Percentiles rank a stretch among this genome's conserved stretches.
Conservation (phyloP, 2,113 vertebrate genomes). For the Ailuropoda melanoleuca region DNA sequence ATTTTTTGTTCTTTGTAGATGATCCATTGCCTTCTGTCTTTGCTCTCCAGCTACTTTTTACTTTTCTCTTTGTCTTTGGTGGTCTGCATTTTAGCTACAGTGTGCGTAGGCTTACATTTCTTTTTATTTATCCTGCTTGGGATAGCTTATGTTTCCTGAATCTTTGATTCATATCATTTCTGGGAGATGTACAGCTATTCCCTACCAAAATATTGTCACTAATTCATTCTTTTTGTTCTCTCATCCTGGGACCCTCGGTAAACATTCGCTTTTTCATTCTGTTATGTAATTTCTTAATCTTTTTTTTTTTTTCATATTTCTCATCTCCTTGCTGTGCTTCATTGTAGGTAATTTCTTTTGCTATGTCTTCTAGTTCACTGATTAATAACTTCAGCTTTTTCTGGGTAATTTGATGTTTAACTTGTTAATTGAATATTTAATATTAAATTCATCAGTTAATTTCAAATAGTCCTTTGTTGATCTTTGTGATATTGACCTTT, state of each 20-base stretch:
- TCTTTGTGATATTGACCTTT: neutral
- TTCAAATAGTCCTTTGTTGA: conserved; percentile 8
- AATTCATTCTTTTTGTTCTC: neutral
- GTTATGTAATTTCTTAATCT: neutral
- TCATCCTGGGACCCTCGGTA: neutral
- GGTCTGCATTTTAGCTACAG: neutral
- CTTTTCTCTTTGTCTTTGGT: neutral
- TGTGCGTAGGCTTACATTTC: neutral
- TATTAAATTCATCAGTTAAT: neutral
- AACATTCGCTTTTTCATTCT: neutral
- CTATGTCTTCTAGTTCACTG: neutral
- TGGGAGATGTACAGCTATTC: neutral
- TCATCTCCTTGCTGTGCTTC: neutral
- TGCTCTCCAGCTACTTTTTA: neutral
- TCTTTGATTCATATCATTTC: neutral
- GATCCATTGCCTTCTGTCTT: neutral
- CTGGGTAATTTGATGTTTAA: neutral
- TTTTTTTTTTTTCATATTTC: conserved; percentile 20
- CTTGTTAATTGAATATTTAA: neutral
- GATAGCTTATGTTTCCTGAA: neutral
- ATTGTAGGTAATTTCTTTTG: conserved; percentile 16
- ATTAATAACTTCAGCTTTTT: neutral
- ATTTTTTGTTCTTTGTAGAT: neutral
- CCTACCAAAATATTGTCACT: neutral
- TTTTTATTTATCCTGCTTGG: neutral